Evolutionary conservation across 2,797 vertebrate genomes (phyloP).

Genomic region (Limosa lapponica): DNA sequence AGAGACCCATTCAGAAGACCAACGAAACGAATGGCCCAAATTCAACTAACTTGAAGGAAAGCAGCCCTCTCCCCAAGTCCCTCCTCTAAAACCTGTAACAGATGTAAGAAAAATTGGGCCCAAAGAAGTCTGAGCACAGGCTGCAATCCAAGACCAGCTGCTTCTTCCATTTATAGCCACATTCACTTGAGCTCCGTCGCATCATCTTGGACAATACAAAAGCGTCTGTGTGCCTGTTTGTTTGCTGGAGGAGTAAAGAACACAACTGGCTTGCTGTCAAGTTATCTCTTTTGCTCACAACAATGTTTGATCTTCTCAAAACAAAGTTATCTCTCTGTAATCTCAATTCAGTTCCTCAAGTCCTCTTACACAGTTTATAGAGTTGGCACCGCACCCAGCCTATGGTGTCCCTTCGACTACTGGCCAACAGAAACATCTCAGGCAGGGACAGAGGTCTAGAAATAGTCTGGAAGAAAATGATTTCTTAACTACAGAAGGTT

Average conservation of each 20-base stretch:
- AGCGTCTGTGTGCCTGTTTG: conserved; percentile 35
- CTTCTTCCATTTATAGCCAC: conserved; percentile 73
- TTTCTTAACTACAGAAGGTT: conserved; percentile 46
- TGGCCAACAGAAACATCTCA: conserved; percentile 63
- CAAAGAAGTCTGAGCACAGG: conserved; percentile 46
- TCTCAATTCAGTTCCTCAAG: conserved; percentile 28
- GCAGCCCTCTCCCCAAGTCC: not conserved
- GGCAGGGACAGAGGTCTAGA: conserved; percentile 39
- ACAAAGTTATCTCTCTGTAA: conserved; percentile 60
- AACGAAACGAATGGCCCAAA: not conserved
- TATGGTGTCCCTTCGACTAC: conserved; percentile 12
- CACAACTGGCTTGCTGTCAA: conserved; percentile 55
- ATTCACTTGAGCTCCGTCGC: not conserved
- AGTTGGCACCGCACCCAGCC: conserved; percentile 43
- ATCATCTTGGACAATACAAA: conserved; percentile 32
- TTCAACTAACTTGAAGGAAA: not conserved
- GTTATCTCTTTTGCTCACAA: conserved; percentile 20
- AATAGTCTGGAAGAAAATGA: conserved; percentile 35
- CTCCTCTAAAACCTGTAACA: conserved; percentile 20
- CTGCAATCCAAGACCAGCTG: conserved; percentile 58
- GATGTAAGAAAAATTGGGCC: conserved; percentile 11
- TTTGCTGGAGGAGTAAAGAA: conserved; percentile 52
- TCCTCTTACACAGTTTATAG: conserved; percentile 48
- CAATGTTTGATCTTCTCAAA: conserved; percentile 59
- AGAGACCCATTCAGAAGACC: not conserved